phyloP scores from a whole-genome alignment of 2,888 invertebrate species.

The Trileptium ribeirensis region DNA sequence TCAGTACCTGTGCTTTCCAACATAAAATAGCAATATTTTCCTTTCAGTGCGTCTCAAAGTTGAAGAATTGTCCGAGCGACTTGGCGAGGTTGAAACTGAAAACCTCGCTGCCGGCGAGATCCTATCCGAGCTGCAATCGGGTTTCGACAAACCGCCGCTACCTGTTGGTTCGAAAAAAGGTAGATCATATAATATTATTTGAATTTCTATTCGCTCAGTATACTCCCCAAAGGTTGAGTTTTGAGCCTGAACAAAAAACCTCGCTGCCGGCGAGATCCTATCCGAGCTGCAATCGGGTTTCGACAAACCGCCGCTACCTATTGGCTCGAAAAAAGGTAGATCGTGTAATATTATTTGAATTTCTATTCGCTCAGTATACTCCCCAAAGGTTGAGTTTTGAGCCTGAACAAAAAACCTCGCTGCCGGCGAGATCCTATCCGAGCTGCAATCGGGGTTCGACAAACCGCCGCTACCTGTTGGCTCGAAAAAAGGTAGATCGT shows the following conservation, averaged over 20 bases:
- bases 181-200: too few species aligned
- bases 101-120: neutral
- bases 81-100: constrained; percentile 53
- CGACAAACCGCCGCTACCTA: neutral
- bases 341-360: too few species aligned
- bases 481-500: neutral
- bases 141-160: neutral
- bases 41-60: constrained; percentile 76
- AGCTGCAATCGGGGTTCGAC: neutral
- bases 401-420: neutral
- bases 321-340: neutral
- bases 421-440: neutral
- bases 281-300: neutral
- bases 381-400: too few species aligned
- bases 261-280: neutral
- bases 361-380: too few species aligned
- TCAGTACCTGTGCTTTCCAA: too few species aligned
- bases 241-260: neutral
- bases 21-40: constrained; percentile 38
- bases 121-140: neutral
- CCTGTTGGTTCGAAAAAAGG: neutral
- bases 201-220: too few species aligned
- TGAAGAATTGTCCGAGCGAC: constrained; percentile 69
- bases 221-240: too few species aligned
- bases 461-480: neutral